Evolutionary conservation across 2,888 invertebrate species (phyloP).

Genomic region (Hydraecia micacea): DNA sequence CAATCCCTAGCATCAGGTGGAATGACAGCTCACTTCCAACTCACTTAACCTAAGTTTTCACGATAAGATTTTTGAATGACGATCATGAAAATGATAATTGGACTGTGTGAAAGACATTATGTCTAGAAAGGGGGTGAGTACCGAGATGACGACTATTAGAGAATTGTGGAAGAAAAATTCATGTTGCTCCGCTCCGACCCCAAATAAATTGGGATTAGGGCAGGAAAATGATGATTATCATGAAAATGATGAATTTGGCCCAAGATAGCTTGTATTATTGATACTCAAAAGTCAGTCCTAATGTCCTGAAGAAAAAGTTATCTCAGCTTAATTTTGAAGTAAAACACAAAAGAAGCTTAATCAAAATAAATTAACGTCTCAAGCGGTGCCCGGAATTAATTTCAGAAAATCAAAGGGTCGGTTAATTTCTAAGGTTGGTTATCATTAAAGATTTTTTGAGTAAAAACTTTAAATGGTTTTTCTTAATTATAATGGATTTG

Average conservation of each 20-base stretch:
- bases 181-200: rapidly evolving
- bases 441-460: constrained; percentile 31
- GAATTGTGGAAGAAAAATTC: neutral
- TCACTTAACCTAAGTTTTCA: neutral
- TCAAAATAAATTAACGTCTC: constrained; percentile 66
- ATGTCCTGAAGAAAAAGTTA: constrained; percentile 57
- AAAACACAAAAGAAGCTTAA: constrained; percentile 60
- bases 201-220: neutral
- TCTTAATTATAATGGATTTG: constrained; percentile 45
- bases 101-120: neutral
- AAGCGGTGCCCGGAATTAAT: constrained; percentile 52
- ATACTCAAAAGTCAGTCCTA: constrained; percentile 34
- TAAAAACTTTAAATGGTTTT: constrained; percentile 24
- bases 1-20: neutral
- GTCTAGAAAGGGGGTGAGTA: neutral
- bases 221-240: neutral
- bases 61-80: neutral
- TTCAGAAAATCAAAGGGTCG: constrained; percentile 56
- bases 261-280: constrained; percentile 8
- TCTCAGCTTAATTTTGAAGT: constrained; percentile 51
- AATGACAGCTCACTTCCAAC: neutral
- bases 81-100: no score
- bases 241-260: neutral
- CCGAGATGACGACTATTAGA: neutral
- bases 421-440: constrained; percentile 13